phyloP scores from a whole-genome alignment of 2,797 vertebrate genomes.

The Oreochromis mossambicus region DNA sequence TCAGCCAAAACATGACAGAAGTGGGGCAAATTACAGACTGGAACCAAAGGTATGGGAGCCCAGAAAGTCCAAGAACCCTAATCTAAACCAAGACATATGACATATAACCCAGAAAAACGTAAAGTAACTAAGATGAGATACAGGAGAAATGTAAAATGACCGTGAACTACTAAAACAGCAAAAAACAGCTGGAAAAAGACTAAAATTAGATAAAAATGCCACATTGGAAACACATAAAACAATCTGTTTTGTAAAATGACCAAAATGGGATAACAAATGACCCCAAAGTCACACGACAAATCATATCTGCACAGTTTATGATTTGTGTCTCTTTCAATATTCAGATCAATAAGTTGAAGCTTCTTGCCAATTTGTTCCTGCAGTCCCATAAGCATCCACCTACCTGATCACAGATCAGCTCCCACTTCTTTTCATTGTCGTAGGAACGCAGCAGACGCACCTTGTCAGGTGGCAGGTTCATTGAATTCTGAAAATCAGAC shows the following conservation, averaged over 20 bases:
- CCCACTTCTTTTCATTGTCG: slow-evolving; percentile 99
- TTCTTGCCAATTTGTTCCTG: background rate
- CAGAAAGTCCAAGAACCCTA: background rate
- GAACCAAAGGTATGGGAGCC: background rate
- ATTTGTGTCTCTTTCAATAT: background rate
- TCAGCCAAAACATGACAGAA: background rate
- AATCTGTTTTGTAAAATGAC: background rate
- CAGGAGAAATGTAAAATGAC: background rate
- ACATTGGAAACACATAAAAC: background rate
- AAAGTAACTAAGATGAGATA: background rate
- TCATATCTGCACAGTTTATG: background rate
- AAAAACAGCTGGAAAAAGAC: background rate
- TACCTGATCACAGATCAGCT: slow-evolving; percentile 98
- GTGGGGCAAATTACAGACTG: background rate
- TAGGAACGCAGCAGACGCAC: slow-evolving; percentile 94
- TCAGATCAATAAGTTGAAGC: background rate
- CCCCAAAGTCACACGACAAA: background rate
- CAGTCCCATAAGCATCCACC: background rate
- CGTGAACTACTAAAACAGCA: background rate
- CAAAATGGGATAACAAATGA: background rate
- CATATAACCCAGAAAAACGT: background rate
- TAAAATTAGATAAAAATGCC: background rate
- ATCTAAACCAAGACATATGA: background rate
- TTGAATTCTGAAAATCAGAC: slow-evolving; percentile 83
- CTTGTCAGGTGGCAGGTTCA: slow-evolving; percentile 97